Evolutionary conservation across 2,113 vertebrate species (phyloP), one percentile per base, ranked within the genome.

Genomic region (Nerophis ophidion): DNA sequence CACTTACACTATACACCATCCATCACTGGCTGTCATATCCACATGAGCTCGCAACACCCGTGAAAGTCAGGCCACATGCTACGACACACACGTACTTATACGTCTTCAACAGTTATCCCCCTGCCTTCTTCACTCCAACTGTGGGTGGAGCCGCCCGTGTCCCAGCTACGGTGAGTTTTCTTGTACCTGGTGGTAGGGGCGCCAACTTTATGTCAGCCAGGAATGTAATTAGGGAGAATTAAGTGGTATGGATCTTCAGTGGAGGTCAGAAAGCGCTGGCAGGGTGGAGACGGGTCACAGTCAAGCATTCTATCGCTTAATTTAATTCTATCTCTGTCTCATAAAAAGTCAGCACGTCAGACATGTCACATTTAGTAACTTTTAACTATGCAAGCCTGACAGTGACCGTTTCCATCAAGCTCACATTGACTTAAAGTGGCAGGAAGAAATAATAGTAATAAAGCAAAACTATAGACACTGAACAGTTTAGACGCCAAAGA

Each of bases 161-260:
- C 55, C 66, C 57, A 36, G 64, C 72, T n/a, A 44, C 5, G 66
- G 69, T 72, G 71, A 81, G 64, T 72, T 79, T 77, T 80, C 84
- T 44, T 11, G 84, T 88, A 92, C 92, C 90, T 91, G 88, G 81
- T 72, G 78, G 75, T 82, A 76, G n/a, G 70, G 79, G 87, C 2
- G 92, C 93, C 93, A 95, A 93, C 88, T 92, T 94, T 91, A 91
- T 94, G 93, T 93, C 93, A 93, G 87, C 90, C 75, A 60, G 88
- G 92, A 94, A 93, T 93, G 93, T 93, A 93, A 94, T 94, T 94
- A 94, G 89, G 88, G 87, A 89, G 91, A 94, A 94, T 93, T 93
- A 93, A 93, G 90, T 88, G 81, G 90, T 85, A 87, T 89, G 89
- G 85, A 88, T 90, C 84, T 86, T 83, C 89, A 85, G 68, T 84